phyloP scores from a whole-genome alignment of 2,113 vertebrate species.

The Vidua macroura region DNA sequence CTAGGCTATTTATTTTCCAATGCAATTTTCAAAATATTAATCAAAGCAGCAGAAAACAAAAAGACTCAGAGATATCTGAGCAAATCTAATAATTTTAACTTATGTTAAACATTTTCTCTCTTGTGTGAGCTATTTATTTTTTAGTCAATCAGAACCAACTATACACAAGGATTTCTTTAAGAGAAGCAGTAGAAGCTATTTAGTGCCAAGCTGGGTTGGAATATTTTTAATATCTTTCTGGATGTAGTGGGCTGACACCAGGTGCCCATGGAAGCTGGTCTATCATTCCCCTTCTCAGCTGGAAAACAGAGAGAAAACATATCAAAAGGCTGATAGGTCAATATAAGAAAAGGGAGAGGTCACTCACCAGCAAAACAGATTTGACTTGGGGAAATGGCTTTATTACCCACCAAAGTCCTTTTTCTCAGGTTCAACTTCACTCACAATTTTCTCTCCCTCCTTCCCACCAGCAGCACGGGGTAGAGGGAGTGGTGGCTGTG shows the following conservation, averaged over 20 bases:
- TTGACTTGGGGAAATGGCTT: neutral
- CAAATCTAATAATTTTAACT: neutral
- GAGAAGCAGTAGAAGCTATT: neutral
- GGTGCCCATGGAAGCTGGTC: neutral
- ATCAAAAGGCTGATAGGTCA: neutral
- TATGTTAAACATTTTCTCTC: neutral
- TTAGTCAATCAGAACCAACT: neutral
- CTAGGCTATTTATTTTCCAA: neutral
- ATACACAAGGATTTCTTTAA: neutral
- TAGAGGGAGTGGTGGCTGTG: too few species aligned
- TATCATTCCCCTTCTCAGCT: neutral
- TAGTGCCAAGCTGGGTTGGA: neutral
- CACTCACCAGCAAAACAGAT: neutral
- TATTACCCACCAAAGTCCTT: neutral
- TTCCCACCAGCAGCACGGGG: neutral
- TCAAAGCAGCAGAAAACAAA: slow-evolving; percentile 9
- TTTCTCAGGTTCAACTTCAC: neutral
- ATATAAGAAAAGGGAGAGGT: neutral
- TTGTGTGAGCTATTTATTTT: neutral
- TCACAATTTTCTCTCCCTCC: neutral
- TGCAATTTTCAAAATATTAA: neutral
- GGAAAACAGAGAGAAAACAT: neutral
- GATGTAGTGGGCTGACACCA: neutral
- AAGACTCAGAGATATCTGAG: neutral
- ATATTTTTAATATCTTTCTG: neutral